These are phyloP conservation scores for Plodia interpunctella DNA, from an alignment of 1,140 invertebrate genomes.

Conservation along the genomic window DNA sequence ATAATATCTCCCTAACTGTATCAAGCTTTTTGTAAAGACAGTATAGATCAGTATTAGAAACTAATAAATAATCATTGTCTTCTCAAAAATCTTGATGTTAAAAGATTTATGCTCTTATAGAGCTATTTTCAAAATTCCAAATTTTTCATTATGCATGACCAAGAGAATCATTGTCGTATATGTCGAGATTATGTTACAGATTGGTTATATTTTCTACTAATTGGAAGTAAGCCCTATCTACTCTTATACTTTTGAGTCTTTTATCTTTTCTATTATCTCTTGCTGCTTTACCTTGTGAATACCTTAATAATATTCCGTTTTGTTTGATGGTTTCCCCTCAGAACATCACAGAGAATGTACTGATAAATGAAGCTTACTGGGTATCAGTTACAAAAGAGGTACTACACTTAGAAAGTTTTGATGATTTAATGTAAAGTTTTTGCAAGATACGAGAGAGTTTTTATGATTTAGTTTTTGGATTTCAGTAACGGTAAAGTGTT, in stretches of 20 bases:
- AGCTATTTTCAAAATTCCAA: slow-evolving; percentile 58
- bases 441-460: slow-evolving; percentile 72
- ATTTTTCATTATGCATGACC: slow-evolving; percentile 49
- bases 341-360: slow-evolving; percentile 95
- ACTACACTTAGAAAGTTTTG: slow-evolving; percentile 77
- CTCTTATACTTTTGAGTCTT: slow-evolving; percentile 22
- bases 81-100: slow-evolving; percentile 13
- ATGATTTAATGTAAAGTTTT: slow-evolving; percentile 76
- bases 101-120: slow-evolving; percentile 10
- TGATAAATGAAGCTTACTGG: slow-evolving; percentile 95
- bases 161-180: slow-evolving; percentile 26
- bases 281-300: slow-evolving; percentile 34
- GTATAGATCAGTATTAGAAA: not conserved
- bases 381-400: slow-evolving; percentile 94
- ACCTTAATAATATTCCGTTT: slow-evolving; percentile 71
- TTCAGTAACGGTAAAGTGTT: slow-evolving; percentile 75
- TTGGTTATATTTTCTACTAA: slow-evolving; percentile 59
- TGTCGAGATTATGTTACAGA: slow-evolving; percentile 50
- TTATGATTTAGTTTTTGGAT: slow-evolving; percentile 76
- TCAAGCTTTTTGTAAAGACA: slow-evolving; percentile 28
- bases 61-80: not conserved
- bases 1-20: slow-evolving; percentile 20
- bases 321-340: slow-evolving; percentile 79
- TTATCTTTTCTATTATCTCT: slow-evolving; percentile 30
- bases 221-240: slow-evolving; percentile 57